A percentile compares a stretch with the other conserved stretches of the same genome.
These are phyloP conservation scores for Physella acuta DNA, from an alignment of 1,140 invertebrate genomes.

Conservation along the genomic window DNA sequence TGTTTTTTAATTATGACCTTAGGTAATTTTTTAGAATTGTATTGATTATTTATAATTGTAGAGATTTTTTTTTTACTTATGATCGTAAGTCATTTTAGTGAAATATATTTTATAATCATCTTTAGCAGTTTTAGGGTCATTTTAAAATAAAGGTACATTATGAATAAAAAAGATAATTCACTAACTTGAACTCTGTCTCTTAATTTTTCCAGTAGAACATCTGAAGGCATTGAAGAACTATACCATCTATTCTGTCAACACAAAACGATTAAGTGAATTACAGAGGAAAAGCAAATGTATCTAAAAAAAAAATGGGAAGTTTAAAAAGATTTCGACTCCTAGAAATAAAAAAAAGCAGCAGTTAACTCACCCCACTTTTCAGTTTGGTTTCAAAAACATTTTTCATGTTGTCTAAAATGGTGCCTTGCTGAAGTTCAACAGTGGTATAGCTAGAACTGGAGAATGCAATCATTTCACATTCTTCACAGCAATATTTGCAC, in stretches of 20 bases:
- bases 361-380: not conserved
- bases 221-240: slow-evolving; percentile 41
- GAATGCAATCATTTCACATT: slow-evolving; percentile 52
- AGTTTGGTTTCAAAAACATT: slow-evolving; percentile 22
- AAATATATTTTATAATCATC: too few relatives aligned
- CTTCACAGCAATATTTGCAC: slow-evolving; percentile 62
- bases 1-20: too few relatives aligned
- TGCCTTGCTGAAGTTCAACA: slow-evolving; percentile 50
- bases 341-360: not conserved
- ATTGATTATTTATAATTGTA: too few relatives aligned
- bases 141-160: too few relatives aligned
- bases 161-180: not conserved
- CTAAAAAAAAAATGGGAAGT: not conserved
- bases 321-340: not conserved
- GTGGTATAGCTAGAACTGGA: slow-evolving; percentile 23
- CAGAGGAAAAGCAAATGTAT: too few relatives aligned
- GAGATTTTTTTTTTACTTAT: too few relatives aligned
- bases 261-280: too few relatives aligned
- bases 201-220: slow-evolving; percentile 38
- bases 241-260: too few relatives aligned
- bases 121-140: too few relatives aligned
- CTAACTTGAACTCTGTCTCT: slow-evolving; percentile 48
- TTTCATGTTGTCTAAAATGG: slow-evolving; percentile 57
- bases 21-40: too few relatives aligned
- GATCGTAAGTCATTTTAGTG: too few relatives aligned